Base-by-base conservation (phyloP, 2,797 vertebrate genomes). In the Carcharodon carcharias region DNA sequence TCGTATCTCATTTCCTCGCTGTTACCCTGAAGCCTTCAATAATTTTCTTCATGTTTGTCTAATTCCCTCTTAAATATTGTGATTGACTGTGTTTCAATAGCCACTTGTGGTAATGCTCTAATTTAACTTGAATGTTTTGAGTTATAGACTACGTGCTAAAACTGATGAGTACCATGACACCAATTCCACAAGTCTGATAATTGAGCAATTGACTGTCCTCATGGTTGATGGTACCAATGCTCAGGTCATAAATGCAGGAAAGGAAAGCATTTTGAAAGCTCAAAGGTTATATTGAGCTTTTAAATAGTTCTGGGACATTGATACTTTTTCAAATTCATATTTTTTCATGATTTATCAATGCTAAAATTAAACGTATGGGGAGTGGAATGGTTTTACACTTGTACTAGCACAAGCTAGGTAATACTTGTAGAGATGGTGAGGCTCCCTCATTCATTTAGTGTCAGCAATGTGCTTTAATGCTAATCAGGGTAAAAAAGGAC, bases 131-230 rank as follows among this genome's bases (percentile, higher is more conserved):
- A 45, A 67, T 67, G 8, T 4, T 67, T 40, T 67, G 56, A 91
- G 61, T 93, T 93, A 40, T 67, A 67, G 61, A 21, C n/a, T 45
- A 11, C 1, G 45, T 65, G 61, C n/a, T 65, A 40, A 93, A 93
- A 93, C 61, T 93, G 54, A 91, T 91, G 91, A 65, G 35, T 93
- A 45, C 63, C 40, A 6, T 92, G 14, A 63, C 58, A 93, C 21
- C n/a, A 67, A 93, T 93, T 45, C 91, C 21, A 93, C 91, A 11
- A 45, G 61, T 92, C n/a, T 40, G 58, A 92, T 92, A n/a, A 92
- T 92, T 63, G 18, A 92, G 31, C 61, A 61, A 92, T 63, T 92
- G 16, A 92, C 35, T 63, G 16, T 45, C n/a, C n/a, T 40, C 67
- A 63, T 93, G 91, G 45, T 93, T 85, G 82, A 85, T 85, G 45